Evolutionary conservation across 2,797 vertebrate genomes (phyloP), one percentile per base, ranked within the genome.

Genomic region (Apogon talboti): DNA sequence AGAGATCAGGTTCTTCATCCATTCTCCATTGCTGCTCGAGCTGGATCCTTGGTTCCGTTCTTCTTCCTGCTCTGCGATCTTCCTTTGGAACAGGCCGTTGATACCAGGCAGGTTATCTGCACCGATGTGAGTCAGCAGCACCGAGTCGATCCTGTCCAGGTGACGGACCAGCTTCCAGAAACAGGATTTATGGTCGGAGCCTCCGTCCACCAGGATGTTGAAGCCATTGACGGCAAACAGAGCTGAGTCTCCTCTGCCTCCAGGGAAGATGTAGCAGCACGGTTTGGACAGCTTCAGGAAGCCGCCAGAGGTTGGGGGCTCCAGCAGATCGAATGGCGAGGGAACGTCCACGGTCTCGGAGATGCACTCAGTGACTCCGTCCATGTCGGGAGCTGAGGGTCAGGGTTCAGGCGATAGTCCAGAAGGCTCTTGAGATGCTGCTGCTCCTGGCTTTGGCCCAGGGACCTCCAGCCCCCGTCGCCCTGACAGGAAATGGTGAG

Each of bases 101-200:
- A 99, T 97, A 51, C 98, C 98, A 0, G 98, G 95, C 2, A 99
- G 92, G 89, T 99, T 99, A 91, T 99, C 98, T 1, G 98, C 98
- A 35, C 98, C 98, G 0, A 99, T 99, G 82, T 99, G 98, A 2
- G 98, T 99, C 66, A 99, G 94, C 57, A 99, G 93, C 68, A 99
- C 94, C 0, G 98, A 98, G 91, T 99, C 98, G 0, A 99, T 97
- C 76, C 98, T 94, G 84, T 99, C 98, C 81, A 99, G 87, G 81
- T 99, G 98, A 56, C 98, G 94, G 8, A 98, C 98, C 81, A 99
- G 93, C 89, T 99, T 99, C 98, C 98, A 99, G 88, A 99, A 99
- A 87, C 97, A 99, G 44, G 98, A 96, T 78, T 95, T 97, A 42
- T 94, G 93, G 24, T 99, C 98, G 0, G 98, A 99, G 57, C 98